A percentile compares a stretch with the other conserved stretches of the same genome.
Evolutionary conservation across 2,113 vertebrate species (phyloP).

Genomic region (Clinocottus analis): DNA sequence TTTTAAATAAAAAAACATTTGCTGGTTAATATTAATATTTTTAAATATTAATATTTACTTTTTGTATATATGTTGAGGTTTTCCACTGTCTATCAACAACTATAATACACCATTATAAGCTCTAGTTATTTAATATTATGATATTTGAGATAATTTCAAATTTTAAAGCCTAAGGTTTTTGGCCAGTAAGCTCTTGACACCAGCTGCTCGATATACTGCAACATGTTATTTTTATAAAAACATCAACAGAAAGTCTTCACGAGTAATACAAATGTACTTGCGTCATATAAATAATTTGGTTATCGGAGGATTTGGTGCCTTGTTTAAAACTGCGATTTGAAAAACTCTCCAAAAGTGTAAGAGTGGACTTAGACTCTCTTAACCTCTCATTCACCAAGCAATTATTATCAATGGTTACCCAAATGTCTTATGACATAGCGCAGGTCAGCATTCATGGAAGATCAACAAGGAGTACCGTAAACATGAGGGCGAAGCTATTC

Average conservation of each 20-base stretch:
- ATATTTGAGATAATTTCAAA: too few relatives aligned
- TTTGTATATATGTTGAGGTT: background rate
- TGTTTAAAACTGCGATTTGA: background rate
- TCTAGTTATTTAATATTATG: too few relatives aligned
- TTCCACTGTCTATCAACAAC: background rate
- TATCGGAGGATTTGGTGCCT: background rate
- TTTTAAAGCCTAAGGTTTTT: background rate
- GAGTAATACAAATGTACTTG: background rate
- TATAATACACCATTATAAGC: too few relatives aligned
- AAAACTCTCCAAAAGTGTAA: background rate
- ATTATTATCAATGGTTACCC: slow-evolving; percentile 1
- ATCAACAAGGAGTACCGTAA: slow-evolving; percentile 48
- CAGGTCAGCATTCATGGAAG: slow-evolving; percentile 33
- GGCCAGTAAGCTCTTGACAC: background rate
- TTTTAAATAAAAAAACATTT: background rate
- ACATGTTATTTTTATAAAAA: background rate
- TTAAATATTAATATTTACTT: background rate
- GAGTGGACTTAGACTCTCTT: background rate
- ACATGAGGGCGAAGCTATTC: slow-evolving; percentile 70
- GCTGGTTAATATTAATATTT: background rate
- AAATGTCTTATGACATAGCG: slow-evolving; percentile 41
- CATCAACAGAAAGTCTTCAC: background rate
- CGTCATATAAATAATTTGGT: background rate
- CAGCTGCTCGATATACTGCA: background rate
- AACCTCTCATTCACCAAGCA: background rate